A percentile compares a stretch with the other conserved stretches of the same genome.
These are phyloP conservation scores for Petrophora chlorosata DNA, from an alignment of 2,888 invertebrate species.

Conservation along the genomic window DNA sequence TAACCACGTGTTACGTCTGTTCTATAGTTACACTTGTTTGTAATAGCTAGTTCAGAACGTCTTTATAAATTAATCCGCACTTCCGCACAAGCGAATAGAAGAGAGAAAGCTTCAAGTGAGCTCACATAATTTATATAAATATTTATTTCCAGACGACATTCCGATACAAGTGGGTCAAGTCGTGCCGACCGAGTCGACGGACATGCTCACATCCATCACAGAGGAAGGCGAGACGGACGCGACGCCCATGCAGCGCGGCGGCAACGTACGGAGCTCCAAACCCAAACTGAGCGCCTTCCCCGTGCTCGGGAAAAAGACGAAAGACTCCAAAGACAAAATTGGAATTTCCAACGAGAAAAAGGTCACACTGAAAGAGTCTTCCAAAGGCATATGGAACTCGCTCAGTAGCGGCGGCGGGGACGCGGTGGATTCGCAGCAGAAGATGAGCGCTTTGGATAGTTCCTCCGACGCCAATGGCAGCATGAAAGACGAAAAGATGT, in stretches of 20 bases:
- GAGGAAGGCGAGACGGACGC: constrained; percentile 86
- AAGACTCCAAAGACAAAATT: constrained; percentile 78
- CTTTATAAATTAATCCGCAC: background rate
- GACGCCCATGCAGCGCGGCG: constrained; percentile 80
- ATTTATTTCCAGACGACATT: constrained; percentile 88
- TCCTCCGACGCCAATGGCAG: constrained; percentile 68
- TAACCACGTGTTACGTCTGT: too few species aligned
- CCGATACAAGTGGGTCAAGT: constrained; percentile 91
- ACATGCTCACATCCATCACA: constrained; percentile 86
- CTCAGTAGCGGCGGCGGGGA: constrained; percentile 77
- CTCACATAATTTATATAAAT: background rate
- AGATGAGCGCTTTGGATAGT: constrained; percentile 60
- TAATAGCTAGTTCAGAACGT: too few species aligned
- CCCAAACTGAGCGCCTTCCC: constrained; percentile 85
- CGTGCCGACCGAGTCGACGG: constrained; percentile 82
- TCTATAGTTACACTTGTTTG: too few species aligned
- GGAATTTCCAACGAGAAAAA: constrained; percentile 67
- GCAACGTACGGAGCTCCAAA: constrained; percentile 80
- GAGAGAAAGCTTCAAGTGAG: background rate
- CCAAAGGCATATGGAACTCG: constrained; percentile 76
- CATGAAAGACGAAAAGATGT: constrained; percentile 78
- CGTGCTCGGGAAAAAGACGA: constrained; percentile 86
- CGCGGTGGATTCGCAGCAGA: constrained; percentile 75
- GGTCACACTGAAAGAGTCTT: constrained; percentile 71
- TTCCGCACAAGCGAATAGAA: background rate